Base-by-base conservation (phyloP, 2,797 vertebrate species). In the Helostoma temminkii region DNA sequence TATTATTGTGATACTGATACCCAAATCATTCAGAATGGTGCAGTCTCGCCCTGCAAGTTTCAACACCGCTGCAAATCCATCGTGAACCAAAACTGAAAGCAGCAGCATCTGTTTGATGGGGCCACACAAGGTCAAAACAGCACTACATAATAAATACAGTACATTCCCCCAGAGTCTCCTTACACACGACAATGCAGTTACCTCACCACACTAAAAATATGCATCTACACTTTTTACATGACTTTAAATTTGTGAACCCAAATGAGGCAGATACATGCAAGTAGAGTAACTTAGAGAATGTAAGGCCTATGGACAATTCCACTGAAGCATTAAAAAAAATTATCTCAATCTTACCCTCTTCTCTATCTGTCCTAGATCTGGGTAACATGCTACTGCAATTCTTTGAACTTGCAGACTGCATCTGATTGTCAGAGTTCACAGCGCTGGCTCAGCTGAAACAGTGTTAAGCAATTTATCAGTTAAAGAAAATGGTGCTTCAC, bases 41-140 rank as follows among this genome's bases (percentile, higher is more conserved):
- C 78, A 84, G 86, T 89, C 80, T 56, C 78, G 53, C 71, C n/a
- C 54, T 15, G 19, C 83, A 80, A 64, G 71, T 69, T 71, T 52
- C 25, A 22, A 42, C 3, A 61, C 61, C 60, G 71, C 53, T 37
- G 71, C 9, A 34, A 30, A 69, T 21, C 19, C 59, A 49, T 36
- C 22, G 55, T 14, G 9, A 58, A 57, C 61, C 69, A 77, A 50
- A 56, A 53, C 59, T 50, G 52, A 53, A 41, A 34, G 65, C 24
- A 7, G 60, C 49, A 30, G 67, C 30, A 32, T 32, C 53, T 69
- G 39, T 70, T 66, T 28, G 46, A 19, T 36, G 49, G 32, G 41
- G 39, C 18, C 8, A 8, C 9, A 15, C 26, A 25, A 43, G 41
- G 50, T 34, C 37, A 24, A 36, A 74, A 68, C 19, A 32, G 30